Conservation (phyloP, 2,888 invertebrate species). For the Rhagophthalmus giganteus region DNA sequence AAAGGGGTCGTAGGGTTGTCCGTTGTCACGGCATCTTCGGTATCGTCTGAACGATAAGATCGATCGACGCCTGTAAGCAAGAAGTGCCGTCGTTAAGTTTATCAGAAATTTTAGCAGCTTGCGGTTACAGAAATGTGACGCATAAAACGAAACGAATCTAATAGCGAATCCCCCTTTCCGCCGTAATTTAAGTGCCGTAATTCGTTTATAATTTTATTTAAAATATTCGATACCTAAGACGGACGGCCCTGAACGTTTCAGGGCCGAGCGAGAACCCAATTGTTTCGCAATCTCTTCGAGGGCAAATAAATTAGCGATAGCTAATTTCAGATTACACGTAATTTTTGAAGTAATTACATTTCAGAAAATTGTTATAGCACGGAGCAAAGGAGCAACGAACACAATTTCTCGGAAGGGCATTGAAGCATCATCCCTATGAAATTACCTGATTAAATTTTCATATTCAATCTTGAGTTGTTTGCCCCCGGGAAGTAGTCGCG, state of each 20-base stretch:
- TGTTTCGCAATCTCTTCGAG: constrained; percentile 11
- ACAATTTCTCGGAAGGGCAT: constrained; percentile 50
- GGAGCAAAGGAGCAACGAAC: constrained; percentile 38
- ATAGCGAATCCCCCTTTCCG: too few relatives aligned
- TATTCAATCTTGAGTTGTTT: constrained; percentile 77
- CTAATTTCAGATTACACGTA: constrained; percentile 39
- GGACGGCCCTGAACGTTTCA: background rate
- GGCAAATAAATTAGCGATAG: constrained; percentile 31
- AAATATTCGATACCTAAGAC: constrained; percentile 8
- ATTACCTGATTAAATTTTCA: constrained; percentile 78
- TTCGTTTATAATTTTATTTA: constrained; percentile 9
- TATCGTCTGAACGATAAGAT: constrained; percentile 75
- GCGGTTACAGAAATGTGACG: too few relatives aligned
- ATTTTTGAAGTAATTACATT: constrained; percentile 38
- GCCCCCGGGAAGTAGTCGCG: constrained; percentile 59
- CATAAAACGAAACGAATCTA: too few relatives aligned
- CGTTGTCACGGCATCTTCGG: constrained; percentile 62
- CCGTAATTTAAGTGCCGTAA: too few relatives aligned
- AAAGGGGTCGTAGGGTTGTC: constrained; percentile 61
- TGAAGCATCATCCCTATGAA: constrained; percentile 62
- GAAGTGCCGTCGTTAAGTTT: too few relatives aligned
- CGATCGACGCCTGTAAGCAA: constrained; percentile 70
- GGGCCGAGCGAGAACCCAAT: constrained; percentile 8
- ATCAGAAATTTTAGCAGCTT: too few relatives aligned
- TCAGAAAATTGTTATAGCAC: constrained; percentile 30